Evolutionary conservation across 2,797 vertebrate genomes (phyloP).

Genomic region (Decapterus maruadsi): DNA sequence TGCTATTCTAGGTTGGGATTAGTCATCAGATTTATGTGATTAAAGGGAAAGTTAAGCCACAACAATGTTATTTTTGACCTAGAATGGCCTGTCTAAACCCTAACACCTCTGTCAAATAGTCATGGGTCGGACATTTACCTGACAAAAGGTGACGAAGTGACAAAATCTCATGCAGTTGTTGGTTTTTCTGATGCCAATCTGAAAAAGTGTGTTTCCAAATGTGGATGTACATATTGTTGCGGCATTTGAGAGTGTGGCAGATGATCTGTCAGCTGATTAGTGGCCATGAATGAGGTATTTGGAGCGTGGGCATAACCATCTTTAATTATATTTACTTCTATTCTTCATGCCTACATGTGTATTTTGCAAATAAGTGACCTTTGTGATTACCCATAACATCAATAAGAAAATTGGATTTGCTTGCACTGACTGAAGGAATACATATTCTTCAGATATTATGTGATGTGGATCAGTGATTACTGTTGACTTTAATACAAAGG

Average conservation of each 20-base stretch:
- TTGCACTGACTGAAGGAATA: neutral
- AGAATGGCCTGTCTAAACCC: too few relatives aligned
- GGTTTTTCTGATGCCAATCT: constrained; percentile 1
- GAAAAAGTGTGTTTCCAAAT: too few relatives aligned
- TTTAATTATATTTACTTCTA: constrained; percentile 7
- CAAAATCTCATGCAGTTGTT: constrained; percentile 1
- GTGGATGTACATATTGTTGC: constrained; percentile 55
- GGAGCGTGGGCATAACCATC: constrained; percentile 31
- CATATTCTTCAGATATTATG: neutral
- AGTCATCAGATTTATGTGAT: constrained; percentile 33
- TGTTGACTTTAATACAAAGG: constrained; percentile 11
- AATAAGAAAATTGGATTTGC: constrained; percentile 13
- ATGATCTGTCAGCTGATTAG: constrained; percentile 62
- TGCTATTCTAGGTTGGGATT: constrained; percentile 36
- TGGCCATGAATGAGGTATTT: constrained; percentile 63
- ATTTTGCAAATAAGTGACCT: constrained; percentile 6
- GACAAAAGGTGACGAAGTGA: neutral
- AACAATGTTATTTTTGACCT: too few relatives aligned
- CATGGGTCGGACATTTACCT: neutral
- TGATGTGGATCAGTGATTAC: constrained; percentile 32
- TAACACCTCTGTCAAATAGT: neutral
- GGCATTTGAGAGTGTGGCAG: constrained; percentile 48
- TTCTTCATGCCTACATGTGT: neutral
- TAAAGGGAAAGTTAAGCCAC: neutral
- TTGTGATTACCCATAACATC: constrained; percentile 11